Evolutionary conservation across 2,888 invertebrate species (phyloP).

Genomic region (Tridacna gigas): DNA sequence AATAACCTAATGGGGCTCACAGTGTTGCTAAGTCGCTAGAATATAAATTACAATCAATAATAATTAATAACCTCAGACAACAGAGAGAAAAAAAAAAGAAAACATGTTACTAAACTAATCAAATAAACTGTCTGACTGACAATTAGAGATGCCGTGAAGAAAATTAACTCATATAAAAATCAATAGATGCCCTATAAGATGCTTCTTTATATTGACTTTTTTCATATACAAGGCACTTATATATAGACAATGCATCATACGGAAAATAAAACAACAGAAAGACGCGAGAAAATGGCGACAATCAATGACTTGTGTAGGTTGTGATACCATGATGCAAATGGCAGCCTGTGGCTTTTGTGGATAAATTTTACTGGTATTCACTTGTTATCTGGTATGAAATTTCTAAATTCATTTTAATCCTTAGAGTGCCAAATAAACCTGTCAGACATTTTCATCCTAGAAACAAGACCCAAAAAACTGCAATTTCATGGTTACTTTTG

Average conservation of each 20-base stretch:
- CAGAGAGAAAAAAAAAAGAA: constrained; percentile 49
- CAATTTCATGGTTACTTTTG: too few species aligned
- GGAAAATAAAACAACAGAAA: too few species aligned
- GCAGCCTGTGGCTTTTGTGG: too few species aligned
- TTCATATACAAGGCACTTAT: constrained; percentile 2
- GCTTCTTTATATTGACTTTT: constrained; percentile 28
- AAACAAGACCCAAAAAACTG: too few species aligned
- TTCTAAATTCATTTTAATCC: too few species aligned
- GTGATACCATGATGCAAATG: too few species aligned
- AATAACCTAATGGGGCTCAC: constrained; percentile 54
- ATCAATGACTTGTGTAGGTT: too few species aligned
- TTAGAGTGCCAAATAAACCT: too few species aligned
- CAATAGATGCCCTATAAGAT: constrained; percentile 55
- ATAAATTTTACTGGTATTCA: too few species aligned
- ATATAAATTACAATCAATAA: constrained; percentile 61
- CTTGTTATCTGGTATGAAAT: too few species aligned
- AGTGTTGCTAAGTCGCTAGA: constrained; percentile 38
- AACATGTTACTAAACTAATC: constrained; percentile 68
- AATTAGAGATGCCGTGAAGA: constrained; percentile 59
- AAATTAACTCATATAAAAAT: constrained; percentile 65
- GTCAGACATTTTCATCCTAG: too few species aligned
- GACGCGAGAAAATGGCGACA: too few species aligned
- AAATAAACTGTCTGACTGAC: constrained; percentile 60
- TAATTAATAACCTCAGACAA: constrained; percentile 64
- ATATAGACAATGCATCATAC: not conserved